A percentile compares a stretch with the other conserved stretches of the same genome.
These are phyloP conservation scores for Eledona agricola DNA, from an alignment of 2,888 invertebrate genomes.

Conservation along the genomic window DNA sequence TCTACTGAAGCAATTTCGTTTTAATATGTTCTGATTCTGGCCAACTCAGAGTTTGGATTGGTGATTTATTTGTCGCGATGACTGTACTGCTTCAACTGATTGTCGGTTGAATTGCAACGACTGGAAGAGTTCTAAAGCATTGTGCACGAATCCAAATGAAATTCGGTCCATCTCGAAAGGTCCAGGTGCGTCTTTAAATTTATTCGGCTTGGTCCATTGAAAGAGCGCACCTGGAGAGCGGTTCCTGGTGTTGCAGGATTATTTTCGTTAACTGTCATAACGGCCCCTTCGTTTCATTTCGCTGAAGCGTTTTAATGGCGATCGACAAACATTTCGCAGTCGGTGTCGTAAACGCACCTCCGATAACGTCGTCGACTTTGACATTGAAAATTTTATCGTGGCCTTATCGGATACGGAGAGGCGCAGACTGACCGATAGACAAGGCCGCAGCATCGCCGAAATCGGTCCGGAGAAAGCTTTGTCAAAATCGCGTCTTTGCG, in stretches of 20 bases:
- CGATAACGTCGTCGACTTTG: conserved; percentile 44
- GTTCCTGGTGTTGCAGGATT: conserved; percentile 23
- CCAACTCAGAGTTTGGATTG: no score
- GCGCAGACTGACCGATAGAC: conserved; percentile 21
- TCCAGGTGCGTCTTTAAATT: conserved; percentile 22
- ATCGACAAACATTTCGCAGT: conserved; percentile 19
- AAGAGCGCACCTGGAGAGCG: conserved; percentile 15
- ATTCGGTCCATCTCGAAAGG: conserved; percentile 12
- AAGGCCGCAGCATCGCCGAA: conserved; percentile 17
- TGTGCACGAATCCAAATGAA: no score
- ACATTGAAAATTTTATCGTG: conserved; percentile 42
- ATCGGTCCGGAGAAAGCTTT: conserved; percentile 20
- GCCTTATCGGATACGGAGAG: conserved; percentile 38
- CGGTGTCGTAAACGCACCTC: conserved; percentile 36
- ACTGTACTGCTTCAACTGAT: no score
- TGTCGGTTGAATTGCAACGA: no score
- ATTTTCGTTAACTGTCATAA: conserved; percentile 17
- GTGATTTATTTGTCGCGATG: no score
- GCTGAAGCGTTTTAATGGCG: no score
- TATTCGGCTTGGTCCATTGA: conserved; percentile 12
- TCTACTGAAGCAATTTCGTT: no score
- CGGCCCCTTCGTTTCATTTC: no score
- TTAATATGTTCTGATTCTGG: no score
- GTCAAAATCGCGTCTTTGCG: conserved; percentile 25
- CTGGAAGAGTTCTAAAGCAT: no score